Percentiles rank a stretch among this genome's conserved stretches.
Evolutionary conservation across 2,797 vertebrate species (phyloP).

Genomic region (Falco peregrinus): DNA sequence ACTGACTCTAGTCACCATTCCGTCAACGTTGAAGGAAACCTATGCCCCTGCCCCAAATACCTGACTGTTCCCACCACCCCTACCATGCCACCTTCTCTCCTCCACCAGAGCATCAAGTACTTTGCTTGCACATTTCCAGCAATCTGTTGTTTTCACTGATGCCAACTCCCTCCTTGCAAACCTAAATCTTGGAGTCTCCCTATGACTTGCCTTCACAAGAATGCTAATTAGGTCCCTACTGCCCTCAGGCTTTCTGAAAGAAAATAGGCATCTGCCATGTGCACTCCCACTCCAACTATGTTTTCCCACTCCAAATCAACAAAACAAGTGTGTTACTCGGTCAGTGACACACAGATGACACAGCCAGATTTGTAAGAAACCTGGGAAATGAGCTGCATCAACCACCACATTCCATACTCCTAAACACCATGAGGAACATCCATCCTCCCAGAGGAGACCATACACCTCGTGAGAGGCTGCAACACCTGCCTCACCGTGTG

Average conservation of each 20-base stretch:
- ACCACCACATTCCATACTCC: background rate
- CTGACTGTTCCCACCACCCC: background rate
- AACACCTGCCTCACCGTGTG: fast-evolving
- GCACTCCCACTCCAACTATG: conserved; percentile 41
- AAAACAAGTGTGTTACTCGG: conserved; percentile 53
- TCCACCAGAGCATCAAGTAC: conserved; percentile 16
- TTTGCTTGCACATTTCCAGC: conserved; percentile 21
- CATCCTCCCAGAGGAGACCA: background rate
- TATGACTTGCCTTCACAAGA: conserved; percentile 38
- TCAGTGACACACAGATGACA: conserved; percentile 19
- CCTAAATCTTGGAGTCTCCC: conserved; percentile 25
- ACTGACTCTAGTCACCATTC: background rate
- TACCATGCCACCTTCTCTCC: background rate
- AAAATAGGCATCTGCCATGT: conserved; percentile 62
- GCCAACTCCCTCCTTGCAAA: conserved; percentile 3
- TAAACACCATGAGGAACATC: fast-evolving
- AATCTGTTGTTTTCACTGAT: conserved; percentile 35
- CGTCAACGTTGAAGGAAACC: fast-evolving
- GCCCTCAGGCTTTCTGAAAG: conserved; percentile 53
- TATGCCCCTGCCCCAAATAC: background rate
- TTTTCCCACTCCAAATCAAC: conserved; percentile 49
- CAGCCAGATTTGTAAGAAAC: background rate
- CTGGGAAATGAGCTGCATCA: background rate
- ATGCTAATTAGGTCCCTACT: conserved; percentile 64
- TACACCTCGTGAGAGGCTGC: background rate